These are phyloP conservation scores for Epiblema foenella DNA, from an alignment of 2,888 invertebrate genomes.

Conservation along the genomic window DNA sequence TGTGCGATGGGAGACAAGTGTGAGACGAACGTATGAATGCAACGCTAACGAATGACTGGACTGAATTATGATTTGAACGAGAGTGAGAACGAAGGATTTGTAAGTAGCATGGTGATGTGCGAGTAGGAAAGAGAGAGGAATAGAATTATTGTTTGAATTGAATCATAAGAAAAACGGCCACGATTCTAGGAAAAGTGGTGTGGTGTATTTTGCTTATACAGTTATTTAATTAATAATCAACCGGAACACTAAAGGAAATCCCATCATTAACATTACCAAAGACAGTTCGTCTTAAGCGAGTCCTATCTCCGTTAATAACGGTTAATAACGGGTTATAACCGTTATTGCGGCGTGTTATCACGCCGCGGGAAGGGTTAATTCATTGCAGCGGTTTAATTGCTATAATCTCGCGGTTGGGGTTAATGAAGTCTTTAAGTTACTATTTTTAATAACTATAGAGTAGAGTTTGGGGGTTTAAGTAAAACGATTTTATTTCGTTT, in stretches of 20 bases:
- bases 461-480: neutral
- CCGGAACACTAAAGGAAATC: conserved; percentile 1
- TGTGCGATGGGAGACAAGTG: too few relatives aligned
- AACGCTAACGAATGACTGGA: too few relatives aligned
- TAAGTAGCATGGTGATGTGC: too few relatives aligned
- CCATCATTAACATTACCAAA: conserved; percentile 22
- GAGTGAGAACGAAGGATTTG: too few relatives aligned
- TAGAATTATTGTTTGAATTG: too few relatives aligned
- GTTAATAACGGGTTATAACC: conserved; percentile 40
- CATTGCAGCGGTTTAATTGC: conserved; percentile 41
- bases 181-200: too few relatives aligned
- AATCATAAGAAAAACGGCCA: too few relatives aligned
- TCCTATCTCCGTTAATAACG: conserved; percentile 41
- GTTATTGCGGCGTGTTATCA: conserved; percentile 41
- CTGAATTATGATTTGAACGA: too few relatives aligned
- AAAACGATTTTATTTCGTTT: neutral
- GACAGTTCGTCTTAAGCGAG: conserved; percentile 28
- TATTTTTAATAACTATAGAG: conserved; percentile 37
- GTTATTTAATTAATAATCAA: conserved; percentile 15
- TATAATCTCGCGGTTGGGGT: conserved; percentile 37
- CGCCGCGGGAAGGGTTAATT: conserved; percentile 41
- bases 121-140: too few relatives aligned
- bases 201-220: too few relatives aligned
- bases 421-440: conserved; percentile 38
- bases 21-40: too few relatives aligned